Evolutionary conservation across 1,140 invertebrate species (phyloP), one percentile per base, ranked within the genome.

Genomic region (Drosophila albomicans): DNA sequence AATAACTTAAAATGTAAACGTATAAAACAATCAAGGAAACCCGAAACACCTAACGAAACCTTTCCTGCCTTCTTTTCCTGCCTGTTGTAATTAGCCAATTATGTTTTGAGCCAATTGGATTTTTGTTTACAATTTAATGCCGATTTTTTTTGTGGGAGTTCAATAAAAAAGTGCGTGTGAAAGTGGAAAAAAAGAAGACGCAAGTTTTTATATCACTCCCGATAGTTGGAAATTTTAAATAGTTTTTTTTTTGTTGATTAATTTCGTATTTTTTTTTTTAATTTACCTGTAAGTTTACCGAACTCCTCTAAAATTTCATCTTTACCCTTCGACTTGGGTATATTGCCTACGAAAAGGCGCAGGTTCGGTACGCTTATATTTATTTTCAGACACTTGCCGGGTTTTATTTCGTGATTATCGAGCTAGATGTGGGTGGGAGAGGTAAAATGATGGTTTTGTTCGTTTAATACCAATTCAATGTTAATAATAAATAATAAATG

Each of bases 241-340:
- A 82, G 30, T 58, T 65, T 75, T 64, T 32, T 32, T 64, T 94
- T 94, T 93, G 95, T 94, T 94, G 94, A 94, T 94, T 94, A 94
- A 96, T 95, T 95, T 91, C 62, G 62, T 75, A 54, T 75, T 79
- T 84, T 43, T 20, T 20, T 25, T 20, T 16, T 16, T 16, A 78
- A 91, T 92, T 98, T 98, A 99, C 98, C 98, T 98, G 98, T 98
- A 95, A 98, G 97, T 98, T 99, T 99, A 96, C 97, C 96, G 96
- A 99, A 99, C 96, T 99, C 99, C 95, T 99, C 98, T 96, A 98
- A 96, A 95, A 99, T 99, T 96, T 99, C 98, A 95, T 99, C 98
- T 98, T 98, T 99, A 95, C 98, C 97, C 97, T 99, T 99, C 95
- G 97, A 99, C 96, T 99, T 99, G 95, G 99, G 99, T 96, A 99